Percentiles rank a stretch among this genome's conserved stretches.
These are phyloP conservation scores for Chauna torquata DNA, from an alignment of 2,113 vertebrate genomes.

Conservation along the genomic window DNA sequence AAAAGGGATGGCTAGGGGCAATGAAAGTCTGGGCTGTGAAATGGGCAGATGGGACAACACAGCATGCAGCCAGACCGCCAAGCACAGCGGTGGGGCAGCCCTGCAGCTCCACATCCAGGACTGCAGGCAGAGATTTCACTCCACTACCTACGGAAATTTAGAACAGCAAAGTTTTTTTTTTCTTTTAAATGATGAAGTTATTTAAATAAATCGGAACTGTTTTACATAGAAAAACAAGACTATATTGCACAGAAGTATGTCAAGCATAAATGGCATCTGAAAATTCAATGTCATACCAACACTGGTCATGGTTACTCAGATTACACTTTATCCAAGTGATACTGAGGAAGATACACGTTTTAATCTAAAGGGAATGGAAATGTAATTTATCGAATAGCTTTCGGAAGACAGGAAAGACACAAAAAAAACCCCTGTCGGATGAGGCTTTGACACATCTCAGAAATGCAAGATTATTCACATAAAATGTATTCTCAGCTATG, in stretches of 20 bases:
- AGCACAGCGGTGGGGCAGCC: not conserved
- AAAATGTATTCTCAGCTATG: not conserved
- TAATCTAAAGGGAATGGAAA: not conserved
- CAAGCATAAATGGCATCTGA: not conserved
- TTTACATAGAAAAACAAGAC: not conserved
- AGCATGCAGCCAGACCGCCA: accelerated
- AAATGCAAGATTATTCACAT: not conserved
- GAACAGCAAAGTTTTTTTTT: not conserved
- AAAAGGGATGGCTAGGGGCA: not conserved
- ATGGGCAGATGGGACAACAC: not conserved
- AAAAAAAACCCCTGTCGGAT: not conserved
- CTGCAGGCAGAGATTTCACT: accelerated
- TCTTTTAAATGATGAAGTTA: not conserved
- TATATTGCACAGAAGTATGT: not conserved
- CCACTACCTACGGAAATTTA: not conserved
- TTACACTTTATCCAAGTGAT: not conserved
- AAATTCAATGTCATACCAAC: not conserved
- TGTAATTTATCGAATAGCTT: not conserved
- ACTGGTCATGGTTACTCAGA: not conserved
- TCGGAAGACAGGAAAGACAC: not conserved
- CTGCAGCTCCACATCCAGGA: not conserved
- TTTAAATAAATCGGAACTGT: not conserved
- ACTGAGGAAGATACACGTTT: not conserved
- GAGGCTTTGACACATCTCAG: not conserved
- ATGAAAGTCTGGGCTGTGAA: not conserved